These are phyloP conservation scores for Kryphioiulus occultus DNA, from an alignment of 2,888 invertebrate species.

Conservation along the genomic window DNA sequence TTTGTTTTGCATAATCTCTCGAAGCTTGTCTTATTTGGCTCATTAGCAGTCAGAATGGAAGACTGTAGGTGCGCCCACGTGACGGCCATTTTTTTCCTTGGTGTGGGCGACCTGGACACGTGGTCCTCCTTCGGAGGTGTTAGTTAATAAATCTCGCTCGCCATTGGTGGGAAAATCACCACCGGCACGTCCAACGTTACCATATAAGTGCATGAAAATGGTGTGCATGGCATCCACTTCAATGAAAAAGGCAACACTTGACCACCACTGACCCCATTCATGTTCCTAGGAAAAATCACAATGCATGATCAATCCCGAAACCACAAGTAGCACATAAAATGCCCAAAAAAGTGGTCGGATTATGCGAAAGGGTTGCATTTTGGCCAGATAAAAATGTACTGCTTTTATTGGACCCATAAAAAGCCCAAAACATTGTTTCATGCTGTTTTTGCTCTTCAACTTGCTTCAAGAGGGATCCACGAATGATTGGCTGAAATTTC, in stretches of 20 bases:
- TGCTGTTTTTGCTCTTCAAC: not conserved
- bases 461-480: too few relatives aligned
- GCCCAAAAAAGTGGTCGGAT: not conserved
- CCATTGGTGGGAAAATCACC: not conserved
- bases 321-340: not conserved
- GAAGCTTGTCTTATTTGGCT: not conserved
- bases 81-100: not conserved
- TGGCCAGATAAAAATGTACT: not conserved
- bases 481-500: not conserved
- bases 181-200: not conserved
- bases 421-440: not conserved
- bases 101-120: not conserved
- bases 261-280: conserved; percentile 35
- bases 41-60: not conserved
- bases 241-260: conserved; percentile 11
- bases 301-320: conserved; percentile 17
- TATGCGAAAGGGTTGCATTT: not conserved
- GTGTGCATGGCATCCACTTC: not conserved
- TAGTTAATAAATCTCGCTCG: not conserved
- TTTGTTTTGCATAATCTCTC: not conserved
- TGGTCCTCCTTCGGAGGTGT: conserved; percentile 8
- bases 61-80: conserved; percentile 25
- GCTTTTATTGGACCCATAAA: not conserved
- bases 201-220: not conserved
- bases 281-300: not conserved